A percentile compares a stretch with the other conserved stretches of the same genome.
phyloP scores from a whole-genome alignment of 1,140 invertebrate genomes.

The Octopus sinensis region DNA sequence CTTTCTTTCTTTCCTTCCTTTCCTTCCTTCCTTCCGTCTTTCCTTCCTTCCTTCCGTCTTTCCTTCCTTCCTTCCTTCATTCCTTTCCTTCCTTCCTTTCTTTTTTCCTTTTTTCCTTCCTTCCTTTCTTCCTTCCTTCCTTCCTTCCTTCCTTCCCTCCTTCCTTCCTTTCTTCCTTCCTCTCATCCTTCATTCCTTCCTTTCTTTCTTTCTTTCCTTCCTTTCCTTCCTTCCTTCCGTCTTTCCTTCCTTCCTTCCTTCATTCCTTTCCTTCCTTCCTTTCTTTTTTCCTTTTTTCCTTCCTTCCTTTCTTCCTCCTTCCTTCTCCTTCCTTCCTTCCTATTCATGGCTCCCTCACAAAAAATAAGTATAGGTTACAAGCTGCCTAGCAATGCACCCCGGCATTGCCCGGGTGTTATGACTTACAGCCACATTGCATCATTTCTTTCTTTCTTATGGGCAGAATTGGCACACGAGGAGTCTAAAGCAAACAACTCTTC shows the following conservation, averaged over 20 bases:
- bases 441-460: too few species aligned
- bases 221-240: neutral
- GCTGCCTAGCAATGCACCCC: too few species aligned
- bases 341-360: too few species aligned
- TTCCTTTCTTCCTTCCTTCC: neutral
- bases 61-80: neutral
- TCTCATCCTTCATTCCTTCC: neutral
- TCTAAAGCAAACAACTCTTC: too few species aligned
- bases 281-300: neutral
- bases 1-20: neutral
- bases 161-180: neutral
- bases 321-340: neutral
- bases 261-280: neutral
- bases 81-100: neutral
- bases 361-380: too few species aligned
- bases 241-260: neutral
- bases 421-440: too few species aligned
- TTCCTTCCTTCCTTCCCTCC: neutral
- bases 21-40: neutral
- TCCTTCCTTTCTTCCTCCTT: neutral
- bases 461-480: too few species aligned
- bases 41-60: neutral
- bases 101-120: neutral
- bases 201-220: neutral
- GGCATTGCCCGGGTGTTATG: too few species aligned